Percentiles rank a stretch among this genome's conserved stretches.
These are phyloP conservation scores for Denticeps clupeoides DNA, from an alignment of 2,797 vertebrate genomes.

Conservation along the genomic window DNA sequence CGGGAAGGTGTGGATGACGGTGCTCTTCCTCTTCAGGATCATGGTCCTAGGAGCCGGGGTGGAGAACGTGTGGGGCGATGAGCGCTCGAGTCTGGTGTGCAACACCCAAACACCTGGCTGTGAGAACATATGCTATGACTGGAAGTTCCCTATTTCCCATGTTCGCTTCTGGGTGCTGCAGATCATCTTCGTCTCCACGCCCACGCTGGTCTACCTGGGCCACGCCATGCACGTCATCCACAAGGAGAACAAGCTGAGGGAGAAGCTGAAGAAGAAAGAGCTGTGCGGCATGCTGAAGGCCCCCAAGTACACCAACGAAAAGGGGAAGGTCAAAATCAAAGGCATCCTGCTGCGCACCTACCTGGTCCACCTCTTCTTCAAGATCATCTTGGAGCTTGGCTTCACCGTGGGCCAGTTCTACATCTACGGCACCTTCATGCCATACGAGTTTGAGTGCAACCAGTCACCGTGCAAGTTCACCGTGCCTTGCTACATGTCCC, in stretches of 20 bases:
- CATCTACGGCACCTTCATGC: slow-evolving; percentile 70
- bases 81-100: slow-evolving; percentile 71
- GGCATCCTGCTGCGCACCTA: slow-evolving; percentile 74
- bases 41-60: slow-evolving; percentile 74
- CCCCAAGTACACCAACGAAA: slow-evolving; percentile 49
- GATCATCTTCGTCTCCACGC: slow-evolving; percentile 66
- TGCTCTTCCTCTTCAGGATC: slow-evolving; percentile 87
- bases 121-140: slow-evolving; percentile 72
- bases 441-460: slow-evolving; percentile 54
- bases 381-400: slow-evolving; percentile 71
- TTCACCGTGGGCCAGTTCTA: slow-evolving; percentile 78
- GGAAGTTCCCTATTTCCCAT: slow-evolving; percentile 81
- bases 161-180: slow-evolving; percentile 85
- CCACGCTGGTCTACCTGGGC: slow-evolving; percentile 51
- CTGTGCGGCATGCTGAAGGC: slow-evolving; percentile 45
- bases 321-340: slow-evolving; percentile 65
- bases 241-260: slow-evolving; percentile 65
- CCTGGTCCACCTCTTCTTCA: slow-evolving; percentile 65
- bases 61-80: slow-evolving; percentile 78
- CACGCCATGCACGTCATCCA: slow-evolving; percentile 59
- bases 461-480: slow-evolving; percentile 48
- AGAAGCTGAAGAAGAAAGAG: slow-evolving; percentile 29
- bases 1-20: slow-evolving; percentile 85
- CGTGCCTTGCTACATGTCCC: slow-evolving; percentile 75
- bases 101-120: slow-evolving; percentile 75